phyloP scores from a whole-genome alignment of 1,140 invertebrate genomes.

The Latrodectus geometricus region DNA sequence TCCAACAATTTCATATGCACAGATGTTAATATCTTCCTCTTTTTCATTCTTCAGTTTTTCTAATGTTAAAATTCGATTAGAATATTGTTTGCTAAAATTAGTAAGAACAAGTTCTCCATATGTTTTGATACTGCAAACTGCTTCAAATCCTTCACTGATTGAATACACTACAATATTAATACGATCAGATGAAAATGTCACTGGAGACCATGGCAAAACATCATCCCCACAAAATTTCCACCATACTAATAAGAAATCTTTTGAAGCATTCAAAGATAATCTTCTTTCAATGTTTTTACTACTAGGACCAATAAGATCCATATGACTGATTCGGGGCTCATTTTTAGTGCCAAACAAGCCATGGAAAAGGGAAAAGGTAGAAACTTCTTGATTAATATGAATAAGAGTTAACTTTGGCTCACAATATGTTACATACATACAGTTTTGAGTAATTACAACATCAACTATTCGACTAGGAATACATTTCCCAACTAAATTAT shows the following conservation, averaged over 20 bases:
- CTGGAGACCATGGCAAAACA: slow-evolving; percentile 55
- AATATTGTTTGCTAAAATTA: slow-evolving; percentile 38
- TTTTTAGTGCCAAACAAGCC: slow-evolving; percentile 49
- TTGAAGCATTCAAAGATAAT: slow-evolving; percentile 46
- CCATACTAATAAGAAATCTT: slow-evolving; percentile 45
- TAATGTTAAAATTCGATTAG: slow-evolving; percentile 55
- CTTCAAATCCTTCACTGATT: slow-evolving; percentile 36
- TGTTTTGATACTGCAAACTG: slow-evolving; percentile 40
- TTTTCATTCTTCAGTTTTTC: slow-evolving; percentile 27
- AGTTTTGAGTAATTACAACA: slow-evolving; percentile 47
- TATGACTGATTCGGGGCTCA: slow-evolving; percentile 33
- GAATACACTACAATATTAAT: slow-evolving; percentile 52
- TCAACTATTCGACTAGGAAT: slow-evolving; percentile 61
- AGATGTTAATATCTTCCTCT: slow-evolving; percentile 22
- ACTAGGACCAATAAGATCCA: slow-evolving; percentile 50
- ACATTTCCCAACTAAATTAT: slow-evolving; percentile 61
- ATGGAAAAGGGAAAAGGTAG: slow-evolving; percentile 8
- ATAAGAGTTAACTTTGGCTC: slow-evolving; percentile 62
- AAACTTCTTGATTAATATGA: slow-evolving; percentile 13
- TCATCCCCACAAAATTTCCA: slow-evolving; percentile 37
- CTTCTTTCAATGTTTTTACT: slow-evolving; percentile 44
- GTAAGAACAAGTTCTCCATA: slow-evolving; percentile 50
- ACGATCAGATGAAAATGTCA: slow-evolving; percentile 23
- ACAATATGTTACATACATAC: slow-evolving; percentile 61
- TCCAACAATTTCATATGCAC: slow-evolving; percentile 45